A percentile compares a stretch with the other conserved stretches of the same genome.
phyloP scores from a whole-genome alignment of 2,113 vertebrate species.

The Odobenus rosmarus region DNA sequence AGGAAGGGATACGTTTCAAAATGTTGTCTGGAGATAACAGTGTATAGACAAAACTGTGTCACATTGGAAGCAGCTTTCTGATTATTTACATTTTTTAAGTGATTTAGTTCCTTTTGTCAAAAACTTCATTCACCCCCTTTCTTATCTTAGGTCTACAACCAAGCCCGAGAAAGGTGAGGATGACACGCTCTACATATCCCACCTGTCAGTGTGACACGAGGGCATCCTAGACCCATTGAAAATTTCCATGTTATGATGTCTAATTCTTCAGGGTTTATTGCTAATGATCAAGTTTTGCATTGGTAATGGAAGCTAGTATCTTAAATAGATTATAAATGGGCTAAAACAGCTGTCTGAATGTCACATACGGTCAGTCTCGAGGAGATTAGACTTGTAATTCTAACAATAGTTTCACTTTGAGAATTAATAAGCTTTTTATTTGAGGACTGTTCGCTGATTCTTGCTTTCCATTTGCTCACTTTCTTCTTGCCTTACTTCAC shows the following conservation, averaged over 20 bases:
- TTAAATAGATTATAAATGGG: constrained; percentile 54
- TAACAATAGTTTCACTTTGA: constrained; percentile 66
- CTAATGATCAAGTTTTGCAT: constrained; percentile 51
- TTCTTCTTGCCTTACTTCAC: not conserved
- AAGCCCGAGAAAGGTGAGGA: constrained; percentile 56
- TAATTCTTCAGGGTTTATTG: constrained; percentile 61
- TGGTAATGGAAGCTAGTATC: constrained; percentile 56
- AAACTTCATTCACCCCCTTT: constrained; percentile 73
- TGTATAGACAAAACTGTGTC: constrained; percentile 64
- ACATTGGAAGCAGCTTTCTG: constrained; percentile 62
- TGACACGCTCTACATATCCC: constrained; percentile 7
- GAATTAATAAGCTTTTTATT: constrained; percentile 78
- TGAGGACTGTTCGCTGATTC: constrained; percentile 61
- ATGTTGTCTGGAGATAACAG: constrained; percentile 57
- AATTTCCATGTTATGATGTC: not conserved
- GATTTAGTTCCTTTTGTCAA: constrained; percentile 69
- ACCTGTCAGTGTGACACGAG: constrained; percentile 59
- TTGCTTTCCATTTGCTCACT: not conserved
- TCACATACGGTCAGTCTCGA: constrained; percentile 66
- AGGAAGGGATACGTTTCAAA: constrained; percentile 70
- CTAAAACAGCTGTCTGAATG: constrained; percentile 55
- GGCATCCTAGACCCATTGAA: constrained; percentile 11
- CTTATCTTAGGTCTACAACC: constrained; percentile 74
- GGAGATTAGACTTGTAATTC: constrained; percentile 47
- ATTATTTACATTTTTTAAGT: constrained; percentile 62